Evolutionary conservation across 92 coral and sea anemone genomes (phyloP).

Genomic region (Siderastrea radians): DNA sequence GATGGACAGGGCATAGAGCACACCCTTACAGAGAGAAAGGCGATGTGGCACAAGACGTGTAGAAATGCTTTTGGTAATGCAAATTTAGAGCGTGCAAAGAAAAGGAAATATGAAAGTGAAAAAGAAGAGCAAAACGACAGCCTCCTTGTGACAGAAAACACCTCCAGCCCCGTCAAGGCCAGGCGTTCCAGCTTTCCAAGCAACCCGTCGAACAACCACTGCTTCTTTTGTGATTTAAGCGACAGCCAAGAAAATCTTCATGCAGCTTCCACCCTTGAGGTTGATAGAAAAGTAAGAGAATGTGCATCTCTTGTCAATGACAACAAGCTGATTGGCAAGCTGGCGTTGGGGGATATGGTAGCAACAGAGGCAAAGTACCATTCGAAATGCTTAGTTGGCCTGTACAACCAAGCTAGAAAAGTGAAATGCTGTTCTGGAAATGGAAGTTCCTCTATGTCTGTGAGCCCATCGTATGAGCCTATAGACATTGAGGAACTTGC

Average conservation of each 20-base stretch:
- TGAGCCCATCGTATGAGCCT: too few species aligned
- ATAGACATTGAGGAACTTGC: slow-evolving; percentile 49
- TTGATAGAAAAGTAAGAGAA: slow-evolving; percentile 56
- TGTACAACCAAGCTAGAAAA: slow-evolving; percentile 57
- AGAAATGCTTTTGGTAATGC: too few species aligned
- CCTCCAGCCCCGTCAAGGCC: slow-evolving; percentile 25
- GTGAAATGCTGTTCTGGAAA: slow-evolving; percentile 11
- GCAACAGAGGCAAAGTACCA: slow-evolving; percentile 70
- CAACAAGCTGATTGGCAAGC: slow-evolving; percentile 61
- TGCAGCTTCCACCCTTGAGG: slow-evolving; percentile 58
- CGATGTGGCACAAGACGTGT: too few species aligned
- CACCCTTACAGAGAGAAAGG: too few species aligned
- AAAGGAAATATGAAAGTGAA: too few species aligned
- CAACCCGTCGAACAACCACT: neutral
- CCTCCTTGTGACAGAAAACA: too few species aligned
- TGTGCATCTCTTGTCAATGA: slow-evolving; percentile 66
- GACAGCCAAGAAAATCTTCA: slow-evolving; percentile 55
- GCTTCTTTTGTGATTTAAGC: slow-evolving; percentile 50
- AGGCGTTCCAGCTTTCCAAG: slow-evolving; percentile 29
- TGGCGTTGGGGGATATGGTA: slow-evolving; percentile 55
- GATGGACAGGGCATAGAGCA: too few species aligned
- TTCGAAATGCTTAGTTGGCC: slow-evolving; percentile 58
- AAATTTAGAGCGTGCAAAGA: too few species aligned
- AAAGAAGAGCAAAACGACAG: too few species aligned
- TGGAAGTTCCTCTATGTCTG: neutral